Conservation (phyloP, 2,113 vertebrate species). For the Pteropus alecto region DNA sequence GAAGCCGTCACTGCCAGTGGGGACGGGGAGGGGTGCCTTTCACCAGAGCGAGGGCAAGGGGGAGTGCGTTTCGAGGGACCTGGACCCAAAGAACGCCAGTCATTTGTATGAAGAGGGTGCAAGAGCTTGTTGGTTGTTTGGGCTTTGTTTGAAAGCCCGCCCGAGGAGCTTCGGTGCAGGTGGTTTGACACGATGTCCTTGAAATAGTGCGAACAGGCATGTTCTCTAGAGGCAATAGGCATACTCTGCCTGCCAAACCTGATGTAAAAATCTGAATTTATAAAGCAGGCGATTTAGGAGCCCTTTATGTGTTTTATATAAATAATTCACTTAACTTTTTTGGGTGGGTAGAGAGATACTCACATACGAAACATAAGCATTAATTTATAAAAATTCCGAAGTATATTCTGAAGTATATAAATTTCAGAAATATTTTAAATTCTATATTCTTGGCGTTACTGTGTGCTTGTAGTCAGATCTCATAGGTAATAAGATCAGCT, state of each 20-base stretch:
- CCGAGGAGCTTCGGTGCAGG: background rate
- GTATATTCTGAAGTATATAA: background rate
- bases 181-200: background rate
- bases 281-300: background rate
- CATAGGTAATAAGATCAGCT: background rate
- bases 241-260: background rate
- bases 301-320: background rate
- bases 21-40: background rate
- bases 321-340: background rate
- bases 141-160: background rate
- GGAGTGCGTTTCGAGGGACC: background rate
- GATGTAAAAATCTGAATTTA: background rate
- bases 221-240: background rate
- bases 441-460: background rate
- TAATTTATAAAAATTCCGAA: background rate
- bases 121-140: background rate
- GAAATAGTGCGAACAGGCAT: fast-evolving
- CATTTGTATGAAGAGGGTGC: background rate
- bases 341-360: background rate
- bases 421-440: background rate
- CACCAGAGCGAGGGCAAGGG: background rate
- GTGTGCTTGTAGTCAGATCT: background rate
- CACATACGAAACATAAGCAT: background rate
- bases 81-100: too few species aligned
- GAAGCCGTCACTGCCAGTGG: background rate